Percentiles rank a stretch among this genome's conserved stretches.
These are phyloP conservation scores for Podabrus alpinus DNA, from an alignment of 2,888 invertebrate genomes.

Conservation along the genomic window DNA sequence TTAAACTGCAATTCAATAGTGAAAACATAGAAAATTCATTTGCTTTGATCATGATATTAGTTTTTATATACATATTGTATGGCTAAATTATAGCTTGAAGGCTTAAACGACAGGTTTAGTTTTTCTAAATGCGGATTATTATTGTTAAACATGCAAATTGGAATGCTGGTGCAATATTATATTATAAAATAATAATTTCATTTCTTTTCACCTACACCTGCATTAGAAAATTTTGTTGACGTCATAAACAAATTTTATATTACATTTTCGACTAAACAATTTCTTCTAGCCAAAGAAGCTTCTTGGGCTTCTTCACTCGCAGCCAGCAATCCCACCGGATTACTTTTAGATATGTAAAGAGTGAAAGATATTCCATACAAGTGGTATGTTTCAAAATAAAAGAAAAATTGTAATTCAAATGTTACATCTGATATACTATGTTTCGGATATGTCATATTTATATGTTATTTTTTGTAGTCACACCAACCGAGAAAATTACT, in stretches of 20 bases:
- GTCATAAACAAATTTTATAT: background rate
- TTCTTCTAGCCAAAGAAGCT: background rate
- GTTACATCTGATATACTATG: background rate
- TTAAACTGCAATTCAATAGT: background rate
- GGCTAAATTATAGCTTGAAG: background rate
- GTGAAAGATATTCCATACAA: background rate
- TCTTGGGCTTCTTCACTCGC: background rate
- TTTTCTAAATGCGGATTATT: background rate
- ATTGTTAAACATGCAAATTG: background rate
- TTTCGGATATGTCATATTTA: background rate
- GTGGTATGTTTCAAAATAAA: background rate
- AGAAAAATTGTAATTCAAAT: background rate
- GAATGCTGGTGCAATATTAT: background rate
- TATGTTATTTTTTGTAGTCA: background rate
- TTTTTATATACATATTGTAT: background rate
- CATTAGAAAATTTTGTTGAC: background rate
- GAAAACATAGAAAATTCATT: background rate
- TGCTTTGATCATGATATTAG: background rate
- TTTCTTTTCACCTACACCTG: background rate
- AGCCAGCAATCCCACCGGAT: background rate
- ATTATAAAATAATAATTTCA: no score
- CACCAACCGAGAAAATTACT: background rate
- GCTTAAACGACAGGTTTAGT: background rate
- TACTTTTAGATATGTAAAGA: background rate
- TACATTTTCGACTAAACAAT: background rate